A percentile compares a stretch with the other conserved stretches of the same genome.
These are phyloP conservation scores for Eulithis testata DNA, from an alignment of 2,888 invertebrate genomes.

Conservation along the genomic window DNA sequence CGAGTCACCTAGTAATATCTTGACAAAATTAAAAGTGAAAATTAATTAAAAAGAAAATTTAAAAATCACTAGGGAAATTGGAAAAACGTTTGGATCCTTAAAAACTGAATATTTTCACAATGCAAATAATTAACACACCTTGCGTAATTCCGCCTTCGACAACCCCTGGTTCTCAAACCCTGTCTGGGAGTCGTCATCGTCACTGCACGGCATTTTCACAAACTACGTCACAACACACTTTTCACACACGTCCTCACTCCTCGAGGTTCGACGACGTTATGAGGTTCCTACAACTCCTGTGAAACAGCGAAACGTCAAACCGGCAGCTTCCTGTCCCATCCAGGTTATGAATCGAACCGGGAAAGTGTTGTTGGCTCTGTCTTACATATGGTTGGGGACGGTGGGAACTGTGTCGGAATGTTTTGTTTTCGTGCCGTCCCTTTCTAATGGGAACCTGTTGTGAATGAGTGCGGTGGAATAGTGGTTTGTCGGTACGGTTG, in stretches of 20 bases:
- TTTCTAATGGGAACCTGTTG: slow-evolving; percentile 71
- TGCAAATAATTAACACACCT: slow-evolving; percentile 71
- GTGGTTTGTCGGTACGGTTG: slow-evolving; percentile 47
- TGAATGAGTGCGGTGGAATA: slow-evolving; percentile 59
- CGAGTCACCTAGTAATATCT: no score
- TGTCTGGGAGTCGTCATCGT: slow-evolving; percentile 84
- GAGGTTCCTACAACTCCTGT: slow-evolving; percentile 45
- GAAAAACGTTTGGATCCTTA: background rate
- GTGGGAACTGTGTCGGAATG: slow-evolving; percentile 83
- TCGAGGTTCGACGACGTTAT: slow-evolving; percentile 55
- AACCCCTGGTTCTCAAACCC: slow-evolving; percentile 84
- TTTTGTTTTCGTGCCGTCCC: slow-evolving; percentile 81
- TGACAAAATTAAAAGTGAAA: no score
- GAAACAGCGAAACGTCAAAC: slow-evolving; percentile 69
- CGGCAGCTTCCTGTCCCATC: slow-evolving; percentile 62
- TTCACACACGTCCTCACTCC: slow-evolving; percentile 49
- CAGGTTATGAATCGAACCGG: slow-evolving; percentile 46
- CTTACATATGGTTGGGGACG: slow-evolving; percentile 47
- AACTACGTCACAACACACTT: slow-evolving; percentile 25
- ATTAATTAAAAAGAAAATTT: no score
- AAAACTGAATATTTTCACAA: background rate
- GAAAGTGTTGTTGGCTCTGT: slow-evolving; percentile 58
- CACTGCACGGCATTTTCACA: slow-evolving; percentile 84
- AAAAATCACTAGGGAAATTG: no score
- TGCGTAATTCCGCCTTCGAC: slow-evolving; percentile 89